Conservation (phyloP, 2,113 vertebrate species). For the Burhinus bistriatus region DNA sequence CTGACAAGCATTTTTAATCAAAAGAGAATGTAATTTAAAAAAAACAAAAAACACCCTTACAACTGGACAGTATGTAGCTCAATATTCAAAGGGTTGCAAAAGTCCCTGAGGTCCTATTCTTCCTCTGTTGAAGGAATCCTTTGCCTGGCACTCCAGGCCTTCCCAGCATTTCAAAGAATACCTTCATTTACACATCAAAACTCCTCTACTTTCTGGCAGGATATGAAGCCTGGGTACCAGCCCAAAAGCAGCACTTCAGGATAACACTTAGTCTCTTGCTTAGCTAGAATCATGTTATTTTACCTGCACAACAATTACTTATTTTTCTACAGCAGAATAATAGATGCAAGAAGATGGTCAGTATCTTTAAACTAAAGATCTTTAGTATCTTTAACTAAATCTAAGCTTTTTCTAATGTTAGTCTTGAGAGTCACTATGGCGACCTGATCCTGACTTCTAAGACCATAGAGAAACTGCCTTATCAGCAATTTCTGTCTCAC, state of each 20-base stretch:
- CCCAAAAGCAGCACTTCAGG: not conserved
- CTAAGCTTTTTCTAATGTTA: not conserved
- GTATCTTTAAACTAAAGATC: not conserved
- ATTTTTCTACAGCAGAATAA: not conserved
- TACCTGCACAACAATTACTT: not conserved
- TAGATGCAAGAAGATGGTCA: not conserved
- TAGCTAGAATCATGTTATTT: not conserved
- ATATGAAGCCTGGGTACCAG: not conserved
- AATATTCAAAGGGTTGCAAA: not conserved
- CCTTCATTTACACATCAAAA: constrained; percentile 28
- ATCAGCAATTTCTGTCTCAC: not conserved
- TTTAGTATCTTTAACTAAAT: not conserved
- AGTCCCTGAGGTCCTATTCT: not conserved
- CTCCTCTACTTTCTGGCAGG: not conserved
- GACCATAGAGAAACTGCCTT: not conserved
- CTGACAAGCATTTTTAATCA: not conserved
- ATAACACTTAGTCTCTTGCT: not conserved
- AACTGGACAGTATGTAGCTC: not conserved
- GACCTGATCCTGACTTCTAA: not conserved
- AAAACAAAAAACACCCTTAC: not conserved
- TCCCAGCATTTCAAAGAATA: not conserved
- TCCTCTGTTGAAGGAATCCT: not conserved
- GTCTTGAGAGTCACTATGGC: not conserved
- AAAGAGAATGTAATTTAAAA: not conserved
- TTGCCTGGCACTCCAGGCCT: not conserved